Percentiles rank a stretch among this genome's conserved stretches.
phyloP scores from a whole-genome alignment of 1,140 invertebrate genomes.

The Drosophila lacteicornis region DNA sequence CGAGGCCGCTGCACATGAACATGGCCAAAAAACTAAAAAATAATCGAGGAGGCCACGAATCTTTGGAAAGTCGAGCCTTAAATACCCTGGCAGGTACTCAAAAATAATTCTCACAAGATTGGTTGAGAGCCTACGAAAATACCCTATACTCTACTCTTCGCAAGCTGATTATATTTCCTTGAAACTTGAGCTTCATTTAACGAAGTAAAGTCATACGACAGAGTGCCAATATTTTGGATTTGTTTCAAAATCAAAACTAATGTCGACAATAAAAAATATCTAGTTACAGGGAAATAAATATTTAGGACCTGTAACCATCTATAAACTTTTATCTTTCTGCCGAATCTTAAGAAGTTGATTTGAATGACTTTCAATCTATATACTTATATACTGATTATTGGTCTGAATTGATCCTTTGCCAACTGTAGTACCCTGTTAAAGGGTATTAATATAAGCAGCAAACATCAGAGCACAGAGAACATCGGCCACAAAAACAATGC shows the following conservation, averaged over 20 bases:
- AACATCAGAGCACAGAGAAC: conserved; percentile 14
- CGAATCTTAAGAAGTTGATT: not conserved
- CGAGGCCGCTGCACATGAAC: conserved; percentile 53
- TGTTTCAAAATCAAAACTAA: no score
- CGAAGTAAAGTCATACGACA: not conserved
- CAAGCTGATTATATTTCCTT: not conserved
- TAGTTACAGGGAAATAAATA: not conserved
- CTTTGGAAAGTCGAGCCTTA: not conserved
- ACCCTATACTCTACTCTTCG: not conserved
- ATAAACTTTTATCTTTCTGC: not conserved
- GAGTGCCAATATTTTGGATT: no score
- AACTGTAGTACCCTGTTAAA: not conserved
- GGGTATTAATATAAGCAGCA: conserved; percentile 15
- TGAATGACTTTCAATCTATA: no score
- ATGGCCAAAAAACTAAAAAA: conserved; percentile 42
- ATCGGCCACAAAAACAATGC: conserved; percentile 73
- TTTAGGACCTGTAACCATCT: not conserved
- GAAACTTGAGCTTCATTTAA: not conserved
- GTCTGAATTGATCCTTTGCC: no score
- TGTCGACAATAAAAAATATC: not conserved
- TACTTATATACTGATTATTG: not conserved
- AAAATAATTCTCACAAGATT: not conserved
- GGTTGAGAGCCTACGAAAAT: not conserved
- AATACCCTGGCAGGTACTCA: conserved; percentile 9
- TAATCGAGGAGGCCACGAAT: conserved; percentile 15